phyloP scores from a whole-genome alignment of 92 coral and sea anemone species.

The Palythoa grandiflora region DNA sequence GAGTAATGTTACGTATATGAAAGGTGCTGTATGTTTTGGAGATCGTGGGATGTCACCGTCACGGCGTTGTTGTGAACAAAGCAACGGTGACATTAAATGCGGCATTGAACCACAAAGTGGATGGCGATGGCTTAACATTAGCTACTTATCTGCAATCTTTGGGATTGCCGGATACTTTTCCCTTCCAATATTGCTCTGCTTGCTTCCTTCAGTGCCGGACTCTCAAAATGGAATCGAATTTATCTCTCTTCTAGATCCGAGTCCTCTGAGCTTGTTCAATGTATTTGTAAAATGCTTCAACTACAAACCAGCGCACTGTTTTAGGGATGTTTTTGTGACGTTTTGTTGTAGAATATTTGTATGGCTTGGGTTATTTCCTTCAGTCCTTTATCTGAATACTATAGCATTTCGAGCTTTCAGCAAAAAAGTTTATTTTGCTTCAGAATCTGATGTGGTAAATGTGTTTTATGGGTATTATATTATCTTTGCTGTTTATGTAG shows the following conservation, averaged over 20 bases:
- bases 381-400: neutral
- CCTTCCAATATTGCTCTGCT: neutral
- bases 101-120: neutral
- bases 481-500: neutral
- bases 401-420: neutral
- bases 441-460: neutral
- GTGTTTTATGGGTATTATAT: neutral
- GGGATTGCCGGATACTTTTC: neutral
- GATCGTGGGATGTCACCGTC: neutral
- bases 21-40: slow-evolving; percentile 13
- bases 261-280: slow-evolving; percentile 10
- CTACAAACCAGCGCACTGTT: slow-evolving; percentile 29
- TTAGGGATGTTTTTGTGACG: slow-evolving; percentile 1
- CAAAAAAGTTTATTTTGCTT: neutral
- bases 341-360: slow-evolving; percentile 7
- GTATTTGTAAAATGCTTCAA: neutral
- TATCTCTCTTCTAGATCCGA: neutral
- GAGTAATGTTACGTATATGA: neutral
- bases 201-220: slow-evolving; percentile 1
- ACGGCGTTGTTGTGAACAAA: neutral
- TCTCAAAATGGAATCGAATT: slow-evolving; percentile 3
- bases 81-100: slow-evolving; percentile 4
- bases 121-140: slow-evolving; percentile 7
- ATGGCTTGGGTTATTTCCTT: slow-evolving; percentile 13
- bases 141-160: neutral